These are phyloP conservation scores for Synergus umbraculus DNA, from an alignment of 2,888 invertebrate species.

Conservation along the genomic window DNA sequence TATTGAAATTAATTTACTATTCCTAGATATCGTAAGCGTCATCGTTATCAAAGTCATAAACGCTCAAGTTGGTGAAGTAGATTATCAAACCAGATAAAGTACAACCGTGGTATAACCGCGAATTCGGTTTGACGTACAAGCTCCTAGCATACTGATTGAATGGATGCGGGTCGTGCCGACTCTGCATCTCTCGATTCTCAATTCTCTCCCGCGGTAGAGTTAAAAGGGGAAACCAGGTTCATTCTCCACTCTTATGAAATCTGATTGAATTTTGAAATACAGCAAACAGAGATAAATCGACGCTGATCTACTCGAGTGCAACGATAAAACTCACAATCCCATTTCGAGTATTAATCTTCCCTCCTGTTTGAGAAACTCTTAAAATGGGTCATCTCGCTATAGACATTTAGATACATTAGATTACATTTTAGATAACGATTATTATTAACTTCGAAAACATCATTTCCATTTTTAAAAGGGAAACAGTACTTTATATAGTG, in stretches of 20 bases:
- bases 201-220: constrained; percentile 37
- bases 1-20: constrained; percentile 14
- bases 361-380: constrained; percentile 20
- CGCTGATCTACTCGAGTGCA: constrained; percentile 42
- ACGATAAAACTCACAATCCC: constrained; percentile 34
- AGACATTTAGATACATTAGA: no score
- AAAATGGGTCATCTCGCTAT: background rate
- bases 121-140: constrained; percentile 59
- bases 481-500: no score
- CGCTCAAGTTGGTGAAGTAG: constrained; percentile 42
- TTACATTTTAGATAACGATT: background rate
- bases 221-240: constrained; percentile 24
- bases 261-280: constrained; percentile 56
- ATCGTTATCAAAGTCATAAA: constrained; percentile 37
- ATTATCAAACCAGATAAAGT: constrained; percentile 50
- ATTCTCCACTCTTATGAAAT: constrained; percentile 45
- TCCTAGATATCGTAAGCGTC: constrained; percentile 10
- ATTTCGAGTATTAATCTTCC: constrained; percentile 31
- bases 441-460: background rate
- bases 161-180: constrained; percentile 68
- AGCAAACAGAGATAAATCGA: constrained; percentile 45
- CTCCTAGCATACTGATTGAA: constrained; percentile 65
- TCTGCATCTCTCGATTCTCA: constrained; percentile 59
- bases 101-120: constrained; percentile 53
- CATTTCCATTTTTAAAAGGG: no score